Evolutionary conservation across 2,888 invertebrate species (phyloP).

Genomic region (Andrena flavipes): DNA sequence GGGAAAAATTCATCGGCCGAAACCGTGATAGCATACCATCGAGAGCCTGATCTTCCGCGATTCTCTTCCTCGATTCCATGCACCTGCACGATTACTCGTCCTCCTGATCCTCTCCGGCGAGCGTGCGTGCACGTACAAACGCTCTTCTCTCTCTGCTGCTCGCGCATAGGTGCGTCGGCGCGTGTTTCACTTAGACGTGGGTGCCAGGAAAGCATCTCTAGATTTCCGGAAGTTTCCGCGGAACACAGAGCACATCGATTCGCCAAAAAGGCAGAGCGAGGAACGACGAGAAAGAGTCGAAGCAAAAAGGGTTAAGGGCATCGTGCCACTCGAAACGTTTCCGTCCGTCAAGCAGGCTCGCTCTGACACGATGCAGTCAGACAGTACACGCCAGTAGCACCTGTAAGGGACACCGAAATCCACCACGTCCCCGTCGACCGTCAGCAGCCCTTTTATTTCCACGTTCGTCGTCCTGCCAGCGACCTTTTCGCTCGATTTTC

Average conservation of each 20-base stretch:
- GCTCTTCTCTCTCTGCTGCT: neutral
- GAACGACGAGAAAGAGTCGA: too few species aligned
- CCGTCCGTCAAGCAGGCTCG: conserved; percentile 47
- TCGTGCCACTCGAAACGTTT: conserved; percentile 37
- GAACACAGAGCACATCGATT: too few species aligned
- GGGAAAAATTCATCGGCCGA: conserved; percentile 68
- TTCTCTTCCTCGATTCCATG: conserved; percentile 39
- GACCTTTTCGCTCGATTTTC: conserved; percentile 47
- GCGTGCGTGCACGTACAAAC: neutral
- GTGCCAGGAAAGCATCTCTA: neutral
- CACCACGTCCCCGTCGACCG: conserved; percentile 25
- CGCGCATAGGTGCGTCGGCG: neutral
- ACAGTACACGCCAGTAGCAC: conserved; percentile 52
- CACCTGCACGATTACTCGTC: conserved; percentile 50
- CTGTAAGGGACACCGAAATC: conserved; percentile 52
- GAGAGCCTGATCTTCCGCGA: conserved; percentile 28
- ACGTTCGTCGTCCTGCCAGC: conserved; percentile 34
- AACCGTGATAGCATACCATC: conserved; percentile 68
- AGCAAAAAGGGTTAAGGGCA: neutral
- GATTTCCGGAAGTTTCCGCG: too few species aligned
- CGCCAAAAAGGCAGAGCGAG: too few species aligned
- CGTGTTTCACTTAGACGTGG: neutral
- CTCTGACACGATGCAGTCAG: conserved; percentile 14
- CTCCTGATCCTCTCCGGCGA: conserved; percentile 9
- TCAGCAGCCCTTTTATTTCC: conserved; percentile 56